Base-by-base conservation (phyloP, 2,888 invertebrate species). In the Isotomurus palustris region DNA sequence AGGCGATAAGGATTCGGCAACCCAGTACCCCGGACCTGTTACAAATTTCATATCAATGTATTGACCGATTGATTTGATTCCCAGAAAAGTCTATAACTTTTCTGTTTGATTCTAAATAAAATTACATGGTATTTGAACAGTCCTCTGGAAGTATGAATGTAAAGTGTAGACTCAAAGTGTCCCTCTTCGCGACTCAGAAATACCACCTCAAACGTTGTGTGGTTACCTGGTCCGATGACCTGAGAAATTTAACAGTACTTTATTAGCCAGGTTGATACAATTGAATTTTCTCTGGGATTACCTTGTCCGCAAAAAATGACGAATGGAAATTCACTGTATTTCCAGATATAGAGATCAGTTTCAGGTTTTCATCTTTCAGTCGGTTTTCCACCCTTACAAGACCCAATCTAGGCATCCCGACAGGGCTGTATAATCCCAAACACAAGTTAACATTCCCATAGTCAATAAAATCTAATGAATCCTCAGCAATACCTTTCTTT, bases 221-320 rank as follows among this genome's bases (percentile, higher is more conserved):
- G 94, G 64, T 88, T 90, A 71, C 86, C 83, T 59, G 94, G 91
- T 72, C 88, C 86, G 75, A 96, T 84, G 75, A 85, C 83, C 91
- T 92, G 78, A 40, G 74, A 78, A 72, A 25, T 48, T 17, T 12
- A 6, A 17, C n/a, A 17, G 41, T 40, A 40, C 6, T 40, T 17
- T 17, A 17, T 44, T 22, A 44, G 25, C 22, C n/a, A 10, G 17
- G 22, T 10, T 12, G 25, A 27, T 6, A 22, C 32, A 36, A 22
- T 21, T n/a, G 12, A 27, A 2, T 24, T 38, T 12, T 0, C 24
- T 53, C n/a, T 12, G 28, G 22, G 25, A 24, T 17, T 5, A 14
- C 93, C 84, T 93, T 93, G 73, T 92, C 86, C 74, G 92, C 88
- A 77, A 95, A 95, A 82, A 96, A 95, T 68, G 95, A 94, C 73